Base-by-base conservation (phyloP, 2,888 invertebrate species). In the Hyalella azteca region DNA sequence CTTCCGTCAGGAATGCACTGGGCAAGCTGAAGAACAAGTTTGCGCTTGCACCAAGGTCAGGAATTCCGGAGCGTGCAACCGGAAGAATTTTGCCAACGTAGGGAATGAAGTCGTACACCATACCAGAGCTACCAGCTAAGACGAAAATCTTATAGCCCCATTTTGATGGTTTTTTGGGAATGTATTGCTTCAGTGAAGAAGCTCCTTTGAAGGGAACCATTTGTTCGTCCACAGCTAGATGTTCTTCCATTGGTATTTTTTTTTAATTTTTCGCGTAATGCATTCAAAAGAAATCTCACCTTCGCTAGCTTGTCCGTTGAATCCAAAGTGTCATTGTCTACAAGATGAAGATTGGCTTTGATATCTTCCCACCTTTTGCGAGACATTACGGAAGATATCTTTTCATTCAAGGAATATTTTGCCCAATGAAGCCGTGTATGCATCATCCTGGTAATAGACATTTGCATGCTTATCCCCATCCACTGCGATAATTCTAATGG, bases 171-270 rank as follows among this genome's bases (percentile, higher is more conserved):
- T 66, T 66, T n/a, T 36, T 66, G 3, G 36, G 9, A 29, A 66
- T 36, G 36, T 66, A 66, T 19, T 36, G 66, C 77, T 86, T 86
- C 22, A 86, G 78, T 78, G 73, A 81, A 26, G 86, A 77, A 13
- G 85, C 75, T 26, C 86, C 86, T 80, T 83, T 85, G 84, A 86
- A 87, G 3, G 86, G 86, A 1, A 87, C 85, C 80, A 86, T 86
- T 85, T 86, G 86, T 81, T 87, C 87, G 84, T 87, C 86, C 9
- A 87, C 82, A 73, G n/a, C n/a, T n/a, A n/a, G n/a, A n/a, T 45
- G 45, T 45, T 45, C 45, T 45, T 45, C 45, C 45, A 45, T 45
- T 45, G 45, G 45, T 45, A 45, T n/a, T n/a, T n/a, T n/a, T n/a
- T n/a, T n/a, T n/a, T n/a, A n/a, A n/a, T n/a, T n/a, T n/a, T n/a